Evolutionary conservation across 1,140 invertebrate species (phyloP).

Genomic region (Scaptomyza hsui): DNA sequence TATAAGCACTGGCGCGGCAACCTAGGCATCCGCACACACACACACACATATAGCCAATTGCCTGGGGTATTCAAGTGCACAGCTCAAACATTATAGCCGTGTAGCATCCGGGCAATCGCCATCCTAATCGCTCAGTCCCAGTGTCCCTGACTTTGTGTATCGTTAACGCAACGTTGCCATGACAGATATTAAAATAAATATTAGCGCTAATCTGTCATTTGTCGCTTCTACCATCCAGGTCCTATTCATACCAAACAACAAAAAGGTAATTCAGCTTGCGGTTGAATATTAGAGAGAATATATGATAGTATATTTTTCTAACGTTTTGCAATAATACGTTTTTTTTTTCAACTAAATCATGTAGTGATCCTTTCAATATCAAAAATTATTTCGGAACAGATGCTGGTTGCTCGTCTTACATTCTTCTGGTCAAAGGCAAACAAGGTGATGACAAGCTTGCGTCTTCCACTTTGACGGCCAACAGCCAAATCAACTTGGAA

Average conservation of each 20-base stretch:
- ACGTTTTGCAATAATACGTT: too few species aligned
- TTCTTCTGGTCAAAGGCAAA: background rate
- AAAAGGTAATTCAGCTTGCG: background rate
- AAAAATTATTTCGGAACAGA: background rate
- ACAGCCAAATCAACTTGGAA: background rate
- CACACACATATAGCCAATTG: slow-evolving; percentile 52
- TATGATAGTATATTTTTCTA: background rate
- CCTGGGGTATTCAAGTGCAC: slow-evolving; percentile 70
- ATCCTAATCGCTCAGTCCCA: slow-evolving; percentile 2
- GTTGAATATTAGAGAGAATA: background rate
- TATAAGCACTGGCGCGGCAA: slow-evolving; percentile 56
- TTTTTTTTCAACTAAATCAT: too few species aligned
- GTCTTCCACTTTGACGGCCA: background rate
- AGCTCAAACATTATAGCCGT: slow-evolving; percentile 70
- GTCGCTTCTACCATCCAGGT: slow-evolving; percentile 20
- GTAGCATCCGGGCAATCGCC: slow-evolving; percentile 27
- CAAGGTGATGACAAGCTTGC: background rate
- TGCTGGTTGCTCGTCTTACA: background rate
- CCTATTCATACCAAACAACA: background rate
- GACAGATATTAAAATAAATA: slow-evolving; percentile 77
- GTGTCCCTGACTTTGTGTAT: slow-evolving; percentile 19
- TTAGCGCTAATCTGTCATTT: slow-evolving; percentile 81
- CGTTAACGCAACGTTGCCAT: slow-evolving; percentile 42
- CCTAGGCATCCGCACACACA: background rate
- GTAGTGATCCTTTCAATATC: too few species aligned